phyloP scores from a whole-genome alignment of 2,113 vertebrate genomes.

The Stegostoma tigrinum region DNA sequence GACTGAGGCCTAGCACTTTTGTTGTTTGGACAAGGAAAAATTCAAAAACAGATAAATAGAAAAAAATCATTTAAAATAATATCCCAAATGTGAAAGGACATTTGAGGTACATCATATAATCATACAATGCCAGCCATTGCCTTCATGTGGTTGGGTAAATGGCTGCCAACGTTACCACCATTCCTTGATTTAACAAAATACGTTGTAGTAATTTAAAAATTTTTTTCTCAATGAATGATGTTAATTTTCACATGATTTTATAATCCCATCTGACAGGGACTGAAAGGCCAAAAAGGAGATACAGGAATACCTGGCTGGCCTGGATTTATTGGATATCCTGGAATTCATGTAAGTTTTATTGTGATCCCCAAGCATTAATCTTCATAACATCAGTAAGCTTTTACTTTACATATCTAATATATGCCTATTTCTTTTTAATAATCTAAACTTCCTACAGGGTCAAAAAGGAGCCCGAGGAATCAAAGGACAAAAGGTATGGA shows the following conservation, averaged over 20 bases:
- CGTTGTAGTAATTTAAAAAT: not conserved
- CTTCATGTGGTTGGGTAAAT: too few relatives aligned
- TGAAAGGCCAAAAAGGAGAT: constrained; percentile 58
- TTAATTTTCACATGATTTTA: not conserved
- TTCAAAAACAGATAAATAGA: not conserved
- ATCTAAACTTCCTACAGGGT: constrained; percentile 53
- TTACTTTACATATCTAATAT: constrained; percentile 11
- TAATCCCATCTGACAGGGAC: constrained; percentile 46
- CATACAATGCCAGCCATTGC: not conserved
- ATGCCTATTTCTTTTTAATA: constrained; percentile 38
- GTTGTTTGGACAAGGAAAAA: not conserved
- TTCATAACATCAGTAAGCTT: constrained; percentile 38
- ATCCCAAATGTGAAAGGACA: not conserved
- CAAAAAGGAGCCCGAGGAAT: constrained; percentile 56
- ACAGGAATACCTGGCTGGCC: constrained; percentile 63
- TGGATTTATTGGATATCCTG: constrained; percentile 59
- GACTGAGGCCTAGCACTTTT: too few relatives aligned
- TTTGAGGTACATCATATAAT: not conserved
- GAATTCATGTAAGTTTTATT: constrained; percentile 54
- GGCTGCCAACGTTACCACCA: not conserved
- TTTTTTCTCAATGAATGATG: not conserved
- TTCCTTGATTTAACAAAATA: not conserved
- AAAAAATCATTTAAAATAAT: not conserved
- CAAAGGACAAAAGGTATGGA: constrained; percentile 55
- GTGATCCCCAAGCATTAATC: not conserved